Evolutionary conservation across 2,113 vertebrate genomes (phyloP).

Genomic region (Panthera uncia): DNA sequence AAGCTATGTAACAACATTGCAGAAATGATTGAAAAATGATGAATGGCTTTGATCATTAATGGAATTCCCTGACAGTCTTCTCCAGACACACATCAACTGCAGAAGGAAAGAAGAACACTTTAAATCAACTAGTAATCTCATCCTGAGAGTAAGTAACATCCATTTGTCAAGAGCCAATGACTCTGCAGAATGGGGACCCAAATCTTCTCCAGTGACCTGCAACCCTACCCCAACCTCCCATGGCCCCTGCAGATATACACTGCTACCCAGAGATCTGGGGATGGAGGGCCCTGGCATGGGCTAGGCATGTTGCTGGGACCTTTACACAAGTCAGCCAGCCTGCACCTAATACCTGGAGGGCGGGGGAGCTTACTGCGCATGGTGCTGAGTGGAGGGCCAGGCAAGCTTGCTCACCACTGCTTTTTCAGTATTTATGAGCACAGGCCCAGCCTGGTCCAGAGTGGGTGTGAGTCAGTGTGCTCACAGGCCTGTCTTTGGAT

Average conservation of each 20-base stretch:
- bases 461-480: neutral
- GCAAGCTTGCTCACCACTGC: neutral
- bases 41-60: neutral
- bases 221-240: neutral
- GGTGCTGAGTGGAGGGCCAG: neutral
- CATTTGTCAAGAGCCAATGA: neutral
- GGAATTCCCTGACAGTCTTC: neutral
- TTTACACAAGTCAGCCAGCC: neutral
- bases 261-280: neutral
- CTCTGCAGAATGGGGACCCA: neutral
- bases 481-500: neutral
- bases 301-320: neutral
- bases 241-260: rapidly evolving
- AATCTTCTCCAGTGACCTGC: too few relatives aligned
- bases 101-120: neutral
- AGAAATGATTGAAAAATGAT: neutral
- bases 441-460: neutral
- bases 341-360: neutral
- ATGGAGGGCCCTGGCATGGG: too few relatives aligned
- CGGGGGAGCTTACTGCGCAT: rapidly evolving
- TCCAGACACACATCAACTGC: neutral
- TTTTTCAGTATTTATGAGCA: neutral
- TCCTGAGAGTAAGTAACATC: neutral
- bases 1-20: neutral
- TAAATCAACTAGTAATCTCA: neutral